Evolutionary conservation across 2,888 invertebrate species (phyloP), one percentile per base, ranked within the genome.

Genomic region (Molorchus minor): DNA sequence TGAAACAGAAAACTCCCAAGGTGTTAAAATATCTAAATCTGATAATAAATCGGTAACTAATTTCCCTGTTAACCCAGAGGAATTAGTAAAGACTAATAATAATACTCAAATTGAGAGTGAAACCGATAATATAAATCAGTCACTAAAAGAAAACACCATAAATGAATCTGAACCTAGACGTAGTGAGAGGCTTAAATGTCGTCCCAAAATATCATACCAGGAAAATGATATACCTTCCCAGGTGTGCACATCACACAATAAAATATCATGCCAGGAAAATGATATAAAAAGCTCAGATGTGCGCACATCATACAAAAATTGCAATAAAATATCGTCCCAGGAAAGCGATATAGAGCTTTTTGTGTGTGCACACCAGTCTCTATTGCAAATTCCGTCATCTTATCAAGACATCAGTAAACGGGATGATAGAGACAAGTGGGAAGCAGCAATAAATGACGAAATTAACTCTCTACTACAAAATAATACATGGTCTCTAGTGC

Each of bases 61-160:
- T 38, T 8, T 8, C 10, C 38, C 15, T 16, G 4, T 38, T 3
- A n/a, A 3, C 38, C 12, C 2, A 12, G 38, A 15, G n/a, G 15
- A 16, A 38, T 8, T 38, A 4, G 15, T 8, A 2, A 15, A 15
- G 20, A 4, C 5, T 10, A 41, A 41, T 19, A 41, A 33, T 38
- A 38, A 38, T 38, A 38, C 15, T 38, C 16, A 38, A 38, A 38
- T 16, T 38, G 38, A 15, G 15, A 38, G 38, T 38, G 41, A 41
- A 41, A 41, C 17, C 41, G 41, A 19, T 17, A 41, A 41, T 20
- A n/a, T 41, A 41, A 41, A 41, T 41, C 19, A 41, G 19, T 41
- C n/a, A 41, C 12, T 10, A 19, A 19, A 41, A 41, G 19, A 41
- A 16, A 41, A 4, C 41, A 7, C 2, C 5, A 17, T n/a, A 4